Evolutionary conservation across 2,113 vertebrate species (phyloP), one percentile per base, ranked within the genome.

Genomic region (Electrona antarctica): DNA sequence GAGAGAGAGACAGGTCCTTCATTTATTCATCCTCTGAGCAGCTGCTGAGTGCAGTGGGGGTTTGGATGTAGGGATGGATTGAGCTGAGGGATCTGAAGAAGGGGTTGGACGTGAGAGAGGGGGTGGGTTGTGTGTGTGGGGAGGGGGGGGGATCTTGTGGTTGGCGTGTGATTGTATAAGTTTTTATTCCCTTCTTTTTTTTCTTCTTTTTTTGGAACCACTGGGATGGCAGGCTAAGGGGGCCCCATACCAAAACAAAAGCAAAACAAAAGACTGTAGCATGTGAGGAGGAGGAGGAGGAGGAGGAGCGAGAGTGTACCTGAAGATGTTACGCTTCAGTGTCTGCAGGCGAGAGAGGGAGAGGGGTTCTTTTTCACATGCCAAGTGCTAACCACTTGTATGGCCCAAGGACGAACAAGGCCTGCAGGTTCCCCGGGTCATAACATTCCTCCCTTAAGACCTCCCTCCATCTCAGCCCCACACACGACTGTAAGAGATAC

Each of bases 21-120:
- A 91, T 92, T 91, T 92, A 92, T 92, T 93, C 85, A 92, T 92
- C 82, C 81, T 90, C 78, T 73, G 80, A 91, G 90, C 91, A 91
- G 89, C 91, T 91, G 90, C 88, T 88, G 87, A 82, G 80, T 87
- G 88, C 87, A 77, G 61, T 51, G 77, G 89, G 89, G 82, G 78
- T 78, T 85, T 85, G 82, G 81, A 84, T 79, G 68, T 60, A 72
- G 62, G 61, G 82, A 87, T 78, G 78, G 75, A 81, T 77, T 55
- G 80, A 79, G 84, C 81, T 71, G 5, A 47, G 85, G 83, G 87
- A 85, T 88, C 75, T 82, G 77, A 72, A 49, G 76, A 72, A 49
- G 76, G 72, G 65, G 64, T 56, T 63, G 73, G 76, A 76, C 63
- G 9, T 55, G 64, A 73, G 56, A 66, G 10, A 52, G 60, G 59